Evolutionary conservation across 2,888 invertebrate species (phyloP), one percentile per base, ranked within the genome.

Genomic region (Acanthococcus lagerstroemiae): DNA sequence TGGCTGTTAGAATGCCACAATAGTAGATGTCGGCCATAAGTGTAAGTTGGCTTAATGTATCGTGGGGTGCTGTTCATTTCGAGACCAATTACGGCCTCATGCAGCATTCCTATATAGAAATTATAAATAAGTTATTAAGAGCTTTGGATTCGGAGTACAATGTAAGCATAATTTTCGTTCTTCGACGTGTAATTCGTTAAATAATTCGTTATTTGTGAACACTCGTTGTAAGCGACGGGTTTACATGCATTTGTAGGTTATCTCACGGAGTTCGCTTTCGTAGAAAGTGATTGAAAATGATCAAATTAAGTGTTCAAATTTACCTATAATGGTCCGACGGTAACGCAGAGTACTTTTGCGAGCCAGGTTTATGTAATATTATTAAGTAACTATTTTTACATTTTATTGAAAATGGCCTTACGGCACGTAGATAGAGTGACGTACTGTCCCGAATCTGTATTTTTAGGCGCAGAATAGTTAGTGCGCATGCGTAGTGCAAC

Each of bases 81-180:
- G 76, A 76, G 75, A 76, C 74, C 74, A 75, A 73, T 75, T 76
- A 75, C 76, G 77, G 76, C 77, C 77, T 78, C 77, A 80, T 80
- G 80, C 80, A 79, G 79, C 77, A 76, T 76, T 78, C 79, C 76
- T 78, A 73, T 73, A 70, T 84, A 82, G 90, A 93, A 83, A 86
- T 95, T 83, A 92, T 92, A 83, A 87, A 90, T 83, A 90, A 87
- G 86, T 88, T 95, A 86, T 88, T 90, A 83, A 88, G 88, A 86
- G 90, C 93, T 81, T 85, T 95, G 84, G 94, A 95, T 87, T 87
- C 84, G 83, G 90, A 91, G 83, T 91, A 94, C 85, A 93, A 95
- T 93, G 95, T 95, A 90, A 93, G 93, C 71, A 66, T 56, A 54
- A 55, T 50, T 66, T 66, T 56, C 37, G 54, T 24, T 54, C 52